Conservation (phyloP, 2,888 invertebrate species). For the Lamproptera curius region DNA sequence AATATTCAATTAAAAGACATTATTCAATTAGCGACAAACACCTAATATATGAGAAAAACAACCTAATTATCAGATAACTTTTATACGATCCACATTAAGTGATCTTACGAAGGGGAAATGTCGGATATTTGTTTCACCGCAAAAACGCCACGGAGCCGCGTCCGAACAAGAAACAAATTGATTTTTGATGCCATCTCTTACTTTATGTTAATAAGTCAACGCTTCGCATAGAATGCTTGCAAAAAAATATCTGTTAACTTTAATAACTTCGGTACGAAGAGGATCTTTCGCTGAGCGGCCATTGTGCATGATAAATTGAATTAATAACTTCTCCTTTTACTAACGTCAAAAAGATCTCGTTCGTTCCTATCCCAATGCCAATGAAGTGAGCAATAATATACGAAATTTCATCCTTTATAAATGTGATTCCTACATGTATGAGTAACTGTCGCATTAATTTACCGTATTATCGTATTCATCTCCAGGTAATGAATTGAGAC, state of each 20-base stretch:
- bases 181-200: too few relatives aligned
- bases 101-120: background rate
- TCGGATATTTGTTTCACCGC: conserved; percentile 40
- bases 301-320: conserved; percentile 33
- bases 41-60: too few relatives aligned
- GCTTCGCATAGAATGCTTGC: conserved; percentile 38
- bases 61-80: too few relatives aligned
- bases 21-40: too few relatives aligned
- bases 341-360: conserved; percentile 22
- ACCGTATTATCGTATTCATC: background rate
- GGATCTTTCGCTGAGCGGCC: conserved; percentile 34
- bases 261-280: conserved; percentile 38
- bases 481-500: background rate
- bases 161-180: conserved; percentile 55
- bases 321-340: conserved; percentile 34
- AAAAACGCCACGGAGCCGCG: conserved; percentile 36
- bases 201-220: conserved; percentile 46
- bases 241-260: conserved; percentile 43
- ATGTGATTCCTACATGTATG: too few relatives aligned
- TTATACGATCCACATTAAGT: too few relatives aligned
- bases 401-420: too few relatives aligned
- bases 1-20: too few relatives aligned
- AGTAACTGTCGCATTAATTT: background rate
- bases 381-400: too few relatives aligned
- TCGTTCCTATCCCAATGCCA: conserved; percentile 8